Base-by-base conservation (phyloP, 2,113 vertebrate species). In the Thalassoma bifasciatum region DNA sequence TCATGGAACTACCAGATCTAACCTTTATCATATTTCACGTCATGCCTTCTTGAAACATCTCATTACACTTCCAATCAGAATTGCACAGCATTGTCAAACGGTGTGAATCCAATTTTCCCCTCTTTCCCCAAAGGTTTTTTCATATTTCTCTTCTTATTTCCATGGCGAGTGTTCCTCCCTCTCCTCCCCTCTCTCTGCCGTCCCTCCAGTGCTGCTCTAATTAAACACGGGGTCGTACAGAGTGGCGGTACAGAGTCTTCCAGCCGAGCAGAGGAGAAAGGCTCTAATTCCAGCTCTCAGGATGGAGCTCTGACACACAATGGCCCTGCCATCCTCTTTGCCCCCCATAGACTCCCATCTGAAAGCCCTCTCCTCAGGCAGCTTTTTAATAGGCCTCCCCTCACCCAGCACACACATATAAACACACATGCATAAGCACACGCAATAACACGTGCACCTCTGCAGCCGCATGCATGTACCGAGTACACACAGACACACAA, bases 221-320 rank as follows among this genome's bases (percentile, higher is more conserved):
- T 93, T 91, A 90, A 92, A 88, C 77, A 86, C 12, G n/a, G 86
- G 86, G 84, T 92, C 68, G 81, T 49, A 16, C 46, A 9, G 46
- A 49, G 83, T 76, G 83, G 75, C 78, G 85, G 80, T 90, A 87
- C 82, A 69, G 83, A 72, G 63, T 81, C 86, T 85, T 91, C 76
- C 88, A 86, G 90, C 86, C 56, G 87, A 84, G 92, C 82, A 73
- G 86, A 94, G 92, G 86, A 93, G 93, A 94, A 95, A 92, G 90
- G 81, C 78, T 91, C 92, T 95, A 93, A 95, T 95, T 94, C 93
- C 91, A 93, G 82, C 89, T 92, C 88, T 82, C 80, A 81, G 92
- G 90, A 79, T 87, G 86, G 84, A 92, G 40, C 86, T 89, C 83
- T 92, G 92, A 86, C 84, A 90, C 91, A 94, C 88, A 92, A 90